Base-by-base conservation (phyloP, 2,888 invertebrate species). In the Pseudeuparius sepicola region DNA sequence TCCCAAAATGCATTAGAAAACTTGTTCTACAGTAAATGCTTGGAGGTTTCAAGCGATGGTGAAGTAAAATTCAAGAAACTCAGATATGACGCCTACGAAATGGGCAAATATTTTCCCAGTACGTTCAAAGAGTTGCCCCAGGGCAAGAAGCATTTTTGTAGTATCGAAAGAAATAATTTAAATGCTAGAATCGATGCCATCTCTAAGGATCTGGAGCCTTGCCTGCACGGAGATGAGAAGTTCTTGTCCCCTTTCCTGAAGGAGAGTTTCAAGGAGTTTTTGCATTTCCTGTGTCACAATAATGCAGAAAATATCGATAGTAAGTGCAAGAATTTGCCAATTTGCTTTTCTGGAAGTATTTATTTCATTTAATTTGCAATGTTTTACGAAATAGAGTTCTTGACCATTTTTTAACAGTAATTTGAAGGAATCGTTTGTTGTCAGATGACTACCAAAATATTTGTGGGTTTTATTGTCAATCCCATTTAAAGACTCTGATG, bases 201-300 rank as follows among this genome's bases (percentile, higher is more conserved):
- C n/a, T 29, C 30, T 23, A 31, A 17, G 18, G 41, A 43, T 26
- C 14, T 43, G 11, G 34, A 37, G 5, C 24, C 17, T 1, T 43
- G 43, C 18, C 13, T 43, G 13, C 12, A n/a, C 13, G 5, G 7
- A 3, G 11, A 37, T 3, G 41, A 41, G 17, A 34, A 31, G 10
- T 43, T 34, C 31, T 34, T 41, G 4, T 36, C 34, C 6, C 17
- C 14, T 0, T 43, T 43, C 28, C n/a, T 43, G 7, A 37, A 17
- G 15, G 31, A 43, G 5, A 39, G 37, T 31, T 41, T 43, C n/a
- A 14, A 20, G 6, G 41, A 41, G 10, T 23, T 41, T 14, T 35
- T 43, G n/a, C 43, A 41, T 24, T 43, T 43, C 36, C 28, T 43
- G 11, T 43, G 43, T 16, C 41, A 43, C 20, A 37, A 43, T 34